These are phyloP conservation scores for Dendrolimus houi DNA, from an alignment of 2,888 invertebrate genomes.

Conservation along the genomic window DNA sequence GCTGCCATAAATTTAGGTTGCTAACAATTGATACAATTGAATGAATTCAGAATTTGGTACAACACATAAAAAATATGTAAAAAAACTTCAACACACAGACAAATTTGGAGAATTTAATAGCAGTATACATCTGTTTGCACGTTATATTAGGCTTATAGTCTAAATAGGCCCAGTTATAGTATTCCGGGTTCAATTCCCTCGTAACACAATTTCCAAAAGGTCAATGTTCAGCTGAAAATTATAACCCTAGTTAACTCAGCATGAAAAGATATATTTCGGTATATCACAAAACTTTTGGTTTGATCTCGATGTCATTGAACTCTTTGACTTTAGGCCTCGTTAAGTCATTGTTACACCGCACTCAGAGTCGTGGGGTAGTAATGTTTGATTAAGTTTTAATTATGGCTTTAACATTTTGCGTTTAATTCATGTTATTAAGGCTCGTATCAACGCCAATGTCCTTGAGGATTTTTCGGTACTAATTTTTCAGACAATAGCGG, in stretches of 20 bases:
- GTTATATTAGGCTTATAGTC: constrained; percentile 13
- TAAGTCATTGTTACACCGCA: not conserved
- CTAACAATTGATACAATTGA: not conserved
- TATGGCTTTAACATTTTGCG: no score
- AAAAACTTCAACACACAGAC: constrained; percentile 5
- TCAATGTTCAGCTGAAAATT: constrained; percentile 47
- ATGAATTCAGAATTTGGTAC: not conserved
- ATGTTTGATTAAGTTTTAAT: no score
- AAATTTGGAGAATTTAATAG: constrained; percentile 11
- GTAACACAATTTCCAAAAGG: constrained; percentile 46
- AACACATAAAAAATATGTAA: not conserved
- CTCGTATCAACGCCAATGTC: no score
- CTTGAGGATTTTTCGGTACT: no score
- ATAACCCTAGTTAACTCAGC: not conserved
- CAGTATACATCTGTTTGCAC: constrained; percentile 8
- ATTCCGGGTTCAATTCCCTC: constrained; percentile 62
- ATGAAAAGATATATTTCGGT: not conserved
- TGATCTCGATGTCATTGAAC: not conserved
- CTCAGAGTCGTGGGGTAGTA: no score
- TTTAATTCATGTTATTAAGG: no score
- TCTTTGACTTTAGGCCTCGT: not conserved
- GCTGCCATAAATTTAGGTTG: no score
- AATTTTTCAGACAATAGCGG: no score
- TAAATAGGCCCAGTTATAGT: constrained; percentile 22
- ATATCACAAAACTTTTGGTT: not conserved